Conservation (phyloP, 2,888 invertebrate species). For the Papilio demoleus region DNA sequence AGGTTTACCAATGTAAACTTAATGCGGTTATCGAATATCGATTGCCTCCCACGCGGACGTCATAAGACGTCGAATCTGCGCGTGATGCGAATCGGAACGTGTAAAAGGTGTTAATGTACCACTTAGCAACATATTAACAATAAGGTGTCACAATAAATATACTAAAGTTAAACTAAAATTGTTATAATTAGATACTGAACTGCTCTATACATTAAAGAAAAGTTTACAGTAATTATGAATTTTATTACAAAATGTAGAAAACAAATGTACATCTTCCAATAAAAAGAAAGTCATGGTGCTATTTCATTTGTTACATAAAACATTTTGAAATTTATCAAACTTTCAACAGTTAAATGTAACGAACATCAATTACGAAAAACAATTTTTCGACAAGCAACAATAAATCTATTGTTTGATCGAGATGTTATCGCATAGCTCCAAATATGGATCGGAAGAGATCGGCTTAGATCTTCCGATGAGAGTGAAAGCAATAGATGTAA, state of each 20-base stretch:
- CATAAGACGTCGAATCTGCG: constrained; percentile 53
- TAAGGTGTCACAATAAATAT: constrained; percentile 32
- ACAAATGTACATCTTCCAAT: not conserved
- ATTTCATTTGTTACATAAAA: not conserved
- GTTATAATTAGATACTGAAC: not conserved
- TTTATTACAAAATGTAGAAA: not conserved
- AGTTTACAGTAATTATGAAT: not conserved
- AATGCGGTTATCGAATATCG: constrained; percentile 78
- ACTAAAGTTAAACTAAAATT: not conserved
- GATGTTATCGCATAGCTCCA: constrained; percentile 30
- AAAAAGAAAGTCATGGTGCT: not conserved
- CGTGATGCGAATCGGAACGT: constrained; percentile 8
- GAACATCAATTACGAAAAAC: constrained; percentile 7
- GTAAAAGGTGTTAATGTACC: constrained; percentile 39
- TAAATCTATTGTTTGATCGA: constrained; percentile 22
- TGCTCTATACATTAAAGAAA: too few species aligned
- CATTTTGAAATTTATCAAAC: not conserved
- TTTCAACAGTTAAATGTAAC: constrained; percentile 13
- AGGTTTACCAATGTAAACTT: constrained; percentile 68
- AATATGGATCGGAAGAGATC: constrained; percentile 49
- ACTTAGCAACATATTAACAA: constrained; percentile 33
- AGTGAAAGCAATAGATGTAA: constrained; percentile 59
- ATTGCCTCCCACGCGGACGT: constrained; percentile 71
- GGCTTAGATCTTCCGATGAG: constrained; percentile 49
- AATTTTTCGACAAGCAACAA: constrained; percentile 29